Percentiles rank a stretch among this genome's conserved stretches.
phyloP scores from a whole-genome alignment of 2,113 vertebrate species.

The Microcebus lehilahytsara region DNA sequence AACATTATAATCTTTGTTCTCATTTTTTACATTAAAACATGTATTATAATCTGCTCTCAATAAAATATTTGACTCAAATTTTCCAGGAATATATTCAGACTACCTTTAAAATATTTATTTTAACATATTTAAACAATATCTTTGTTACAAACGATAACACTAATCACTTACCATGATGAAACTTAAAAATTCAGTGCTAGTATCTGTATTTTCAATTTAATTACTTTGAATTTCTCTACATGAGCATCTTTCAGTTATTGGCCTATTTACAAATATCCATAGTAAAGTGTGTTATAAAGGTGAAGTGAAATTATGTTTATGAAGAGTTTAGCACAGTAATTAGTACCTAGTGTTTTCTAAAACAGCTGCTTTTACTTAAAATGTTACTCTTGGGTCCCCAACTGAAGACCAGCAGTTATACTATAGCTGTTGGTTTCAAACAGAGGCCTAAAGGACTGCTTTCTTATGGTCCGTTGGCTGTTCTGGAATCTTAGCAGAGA shows the following conservation, averaged over 20 bases:
- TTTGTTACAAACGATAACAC: not conserved
- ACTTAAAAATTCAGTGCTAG: not conserved
- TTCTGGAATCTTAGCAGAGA: slow-evolving; percentile 74
- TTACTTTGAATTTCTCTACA: not conserved
- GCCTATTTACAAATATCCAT: not conserved
- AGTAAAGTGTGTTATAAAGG: not conserved
- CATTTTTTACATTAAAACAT: not conserved
- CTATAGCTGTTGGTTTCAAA: slow-evolving; percentile 88
- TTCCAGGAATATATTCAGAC: not conserved
- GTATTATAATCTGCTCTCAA: not conserved
- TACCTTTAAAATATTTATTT: not conserved
- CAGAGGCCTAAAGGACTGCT: slow-evolving; percentile 82
- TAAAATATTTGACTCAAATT: not conserved
- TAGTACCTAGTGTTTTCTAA: not conserved
- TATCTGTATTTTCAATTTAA: not conserved
- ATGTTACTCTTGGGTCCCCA: slow-evolving; percentile 77
- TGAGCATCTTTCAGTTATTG: not conserved
- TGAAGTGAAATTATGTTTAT: not conserved
- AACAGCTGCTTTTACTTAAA: not conserved
- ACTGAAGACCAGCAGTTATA: slow-evolving; percentile 87
- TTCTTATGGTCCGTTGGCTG: slow-evolving; percentile 84
- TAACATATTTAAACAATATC: not conserved
- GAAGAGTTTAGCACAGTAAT: not conserved
- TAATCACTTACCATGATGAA: not conserved
- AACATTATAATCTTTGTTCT: not conserved